Percentiles rank a stretch among this genome's conserved stretches.
These are phyloP conservation scores for Anguilla anguilla DNA, from an alignment of 2,797 vertebrate species.

Conservation along the genomic window DNA sequence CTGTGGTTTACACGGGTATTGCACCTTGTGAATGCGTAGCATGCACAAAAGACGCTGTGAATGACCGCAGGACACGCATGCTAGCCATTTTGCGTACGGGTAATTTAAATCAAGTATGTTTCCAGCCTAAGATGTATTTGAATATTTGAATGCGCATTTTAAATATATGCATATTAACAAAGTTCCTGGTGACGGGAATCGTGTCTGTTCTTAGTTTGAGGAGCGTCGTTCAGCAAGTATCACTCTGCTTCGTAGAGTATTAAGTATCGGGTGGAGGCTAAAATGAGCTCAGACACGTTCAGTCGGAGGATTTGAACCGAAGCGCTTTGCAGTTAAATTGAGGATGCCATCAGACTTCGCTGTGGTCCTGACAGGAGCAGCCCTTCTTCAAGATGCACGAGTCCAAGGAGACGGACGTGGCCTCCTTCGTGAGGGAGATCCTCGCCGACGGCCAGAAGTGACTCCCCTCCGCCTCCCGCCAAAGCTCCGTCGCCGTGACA, in stretches of 20 bases:
- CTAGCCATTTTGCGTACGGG: too few species aligned
- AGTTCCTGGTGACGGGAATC: too few species aligned
- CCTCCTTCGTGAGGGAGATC: slow-evolving; percentile 92
- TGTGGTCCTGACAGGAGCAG: slow-evolving; percentile 80
- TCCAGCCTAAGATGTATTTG: too few species aligned
- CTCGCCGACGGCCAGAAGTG: slow-evolving; percentile 60
- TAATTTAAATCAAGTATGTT: too few species aligned
- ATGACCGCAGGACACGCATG: too few species aligned
- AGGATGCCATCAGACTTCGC: not conserved
- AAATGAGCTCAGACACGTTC: not conserved
- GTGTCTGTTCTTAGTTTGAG: too few species aligned
- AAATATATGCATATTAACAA: too few species aligned
- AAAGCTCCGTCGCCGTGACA: not conserved
- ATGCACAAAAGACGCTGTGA: too few species aligned
- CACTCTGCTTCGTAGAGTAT: not conserved
- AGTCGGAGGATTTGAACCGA: not conserved
- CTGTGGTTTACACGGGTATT: too few species aligned
- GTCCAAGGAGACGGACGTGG: slow-evolving; percentile 95
- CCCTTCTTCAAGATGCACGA: slow-evolving; percentile 91
- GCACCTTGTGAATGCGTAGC: too few species aligned
- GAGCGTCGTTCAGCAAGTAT: too few species aligned
- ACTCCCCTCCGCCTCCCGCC: not conserved
- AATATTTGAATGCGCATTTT: too few species aligned
- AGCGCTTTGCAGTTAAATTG: not conserved
- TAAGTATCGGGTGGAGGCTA: not conserved